Conservation (phyloP, 2,888 invertebrate genomes). For the Apodemia duryi region DNA sequence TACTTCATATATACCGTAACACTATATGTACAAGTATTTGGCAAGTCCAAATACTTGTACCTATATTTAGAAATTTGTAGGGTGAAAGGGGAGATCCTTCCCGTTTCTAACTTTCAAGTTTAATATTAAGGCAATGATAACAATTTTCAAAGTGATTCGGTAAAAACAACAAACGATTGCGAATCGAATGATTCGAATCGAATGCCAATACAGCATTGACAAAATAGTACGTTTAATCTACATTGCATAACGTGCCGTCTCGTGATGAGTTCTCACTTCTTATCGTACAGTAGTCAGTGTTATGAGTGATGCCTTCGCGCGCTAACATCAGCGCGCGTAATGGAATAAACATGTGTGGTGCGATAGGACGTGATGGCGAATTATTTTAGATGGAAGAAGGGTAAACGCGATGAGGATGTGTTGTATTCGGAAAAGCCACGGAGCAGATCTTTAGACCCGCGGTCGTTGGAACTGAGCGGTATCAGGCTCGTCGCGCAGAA, state of each 20-base stretch:
- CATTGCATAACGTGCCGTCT: conserved; percentile 41
- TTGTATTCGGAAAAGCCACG: conserved; percentile 82
- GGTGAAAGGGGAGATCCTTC: too few relatives aligned
- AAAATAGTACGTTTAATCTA: conserved; percentile 4
- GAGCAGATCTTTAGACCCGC: conserved; percentile 86
- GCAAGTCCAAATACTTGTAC: too few relatives aligned
- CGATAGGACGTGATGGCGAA: conserved; percentile 76
- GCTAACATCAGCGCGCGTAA: conserved; percentile 36
- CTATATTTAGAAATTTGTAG: too few relatives aligned
- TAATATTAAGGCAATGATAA: too few relatives aligned
- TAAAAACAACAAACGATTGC: background rate
- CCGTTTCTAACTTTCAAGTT: too few relatives aligned
- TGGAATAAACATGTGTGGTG: conserved; percentile 32
- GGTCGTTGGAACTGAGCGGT: conserved; percentile 84
- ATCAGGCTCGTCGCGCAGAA: conserved; percentile 80
- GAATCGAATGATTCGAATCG: background rate
- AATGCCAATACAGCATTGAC: conserved; percentile 5
- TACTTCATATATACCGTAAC: too few relatives aligned
- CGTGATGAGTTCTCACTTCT: conserved; percentile 55
- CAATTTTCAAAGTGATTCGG: background rate
- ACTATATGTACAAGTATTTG: too few relatives aligned
- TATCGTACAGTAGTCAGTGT: conserved; percentile 60
- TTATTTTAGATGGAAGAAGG: conserved; percentile 85
- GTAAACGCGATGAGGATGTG: conserved; percentile 78
- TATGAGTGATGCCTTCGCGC: conserved; percentile 61